These are phyloP conservation scores for Rhinolophus sinicus DNA, from an alignment of 2,113 vertebrate genomes.

Conservation along the genomic window DNA sequence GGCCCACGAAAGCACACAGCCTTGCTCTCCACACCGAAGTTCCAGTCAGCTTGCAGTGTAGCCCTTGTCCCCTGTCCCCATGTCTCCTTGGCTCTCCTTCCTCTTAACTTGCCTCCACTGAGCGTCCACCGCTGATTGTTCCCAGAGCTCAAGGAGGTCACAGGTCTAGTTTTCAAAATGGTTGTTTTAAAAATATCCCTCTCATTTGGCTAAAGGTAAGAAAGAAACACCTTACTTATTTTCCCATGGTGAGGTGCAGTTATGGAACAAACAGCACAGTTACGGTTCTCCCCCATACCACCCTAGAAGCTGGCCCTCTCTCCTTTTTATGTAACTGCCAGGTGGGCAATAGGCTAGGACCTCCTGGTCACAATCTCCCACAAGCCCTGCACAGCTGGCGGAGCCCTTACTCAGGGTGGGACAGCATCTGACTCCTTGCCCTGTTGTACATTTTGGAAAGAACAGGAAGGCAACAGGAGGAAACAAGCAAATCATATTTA, in stretches of 20 bases:
- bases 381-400: background rate
- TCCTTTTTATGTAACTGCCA: fast-evolving
- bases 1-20: fast-evolving
- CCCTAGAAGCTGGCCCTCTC: fast-evolving
- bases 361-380: no score
- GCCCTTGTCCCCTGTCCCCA: no score
- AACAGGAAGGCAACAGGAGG: background rate
- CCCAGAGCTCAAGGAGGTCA: no score
- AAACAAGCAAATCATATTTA: background rate
- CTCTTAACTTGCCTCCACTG: no score
- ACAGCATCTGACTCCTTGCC: background rate
- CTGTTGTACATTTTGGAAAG: background rate
- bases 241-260: background rate
- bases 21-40: background rate
- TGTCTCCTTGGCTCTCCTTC: fast-evolving
- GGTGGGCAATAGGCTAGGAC: fast-evolving
- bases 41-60: fast-evolving
- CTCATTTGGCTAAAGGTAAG: background rate
- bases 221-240: background rate
- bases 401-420: background rate
- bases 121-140: background rate
- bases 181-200: background rate
- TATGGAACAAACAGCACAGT: fast-evolving
- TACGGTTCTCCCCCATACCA: fast-evolving
- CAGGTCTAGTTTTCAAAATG: background rate